Evolutionary conservation across 1,140 invertebrate species (phyloP), one percentile per base, ranked within the genome.

Genomic region (Myzus persicae): DNA sequence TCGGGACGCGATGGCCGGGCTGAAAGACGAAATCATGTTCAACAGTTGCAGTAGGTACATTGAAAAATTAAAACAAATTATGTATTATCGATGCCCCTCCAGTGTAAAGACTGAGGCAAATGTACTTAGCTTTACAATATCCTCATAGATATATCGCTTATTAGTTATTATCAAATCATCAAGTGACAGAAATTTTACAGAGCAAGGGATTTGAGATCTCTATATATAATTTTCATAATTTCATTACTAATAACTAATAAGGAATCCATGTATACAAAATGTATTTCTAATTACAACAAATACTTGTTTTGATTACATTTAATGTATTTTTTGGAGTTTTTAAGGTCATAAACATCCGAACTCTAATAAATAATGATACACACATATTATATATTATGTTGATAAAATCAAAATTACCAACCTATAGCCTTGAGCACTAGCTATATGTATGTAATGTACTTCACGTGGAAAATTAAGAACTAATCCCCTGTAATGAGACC

Each of bases 1-100:
- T 95, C 4, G 96, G 96, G 22, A 97, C 96, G 93, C 96, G 95
- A 94, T 97, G 96, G 22, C 96, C 96, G 42, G 96, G 96, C 96
- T 97, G 94, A 93, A 95, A 95, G 94, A 94, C 94, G 59, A 89
- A 46, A 36, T 20, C 18, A n/a, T 6, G 59, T 76, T n/a, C 0
- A 22, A 24, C 48, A 51, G 48, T 48, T 51, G 20, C 31, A 20
- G 14, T n/a, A n/a, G n/a, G n/a, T n/a, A 6, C 1, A n/a, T 76
- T 18, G 18, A 76, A 76, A n/a, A 76, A n/a, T n/a, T 76, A 36
- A 76, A 76, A 76, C 1, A 76, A 76, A n/a, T n/a, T n/a, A 76
- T 76, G 3, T 76, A 18, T 76, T 76, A 76, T n/a, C 6, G 59
- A 76, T 76, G 36, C 20, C 31, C n/a, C 14, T n/a, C 31, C 1